These are phyloP conservation scores for Momotus momota DNA, from an alignment of 2,797 vertebrate genomes.

Conservation along the genomic window DNA sequence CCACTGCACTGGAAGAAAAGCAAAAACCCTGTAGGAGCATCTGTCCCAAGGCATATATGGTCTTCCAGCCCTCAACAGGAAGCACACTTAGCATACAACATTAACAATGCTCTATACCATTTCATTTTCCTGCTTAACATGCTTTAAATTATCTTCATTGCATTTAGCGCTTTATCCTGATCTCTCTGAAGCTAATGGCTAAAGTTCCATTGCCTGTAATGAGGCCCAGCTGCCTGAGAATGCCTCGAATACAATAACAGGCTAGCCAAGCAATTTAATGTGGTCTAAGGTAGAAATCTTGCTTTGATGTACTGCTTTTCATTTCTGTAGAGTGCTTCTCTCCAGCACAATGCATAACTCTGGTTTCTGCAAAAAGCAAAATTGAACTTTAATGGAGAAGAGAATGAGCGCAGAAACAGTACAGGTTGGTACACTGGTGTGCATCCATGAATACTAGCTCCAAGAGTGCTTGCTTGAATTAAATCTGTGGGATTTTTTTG, in stretches of 20 bases:
- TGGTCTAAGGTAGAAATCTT: slow-evolving; percentile 2
- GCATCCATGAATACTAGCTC: neutral
- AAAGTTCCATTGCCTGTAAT: neutral
- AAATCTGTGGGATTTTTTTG: neutral
- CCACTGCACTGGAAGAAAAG: rapidly evolving
- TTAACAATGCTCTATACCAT: neutral
- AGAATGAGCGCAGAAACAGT: neutral
- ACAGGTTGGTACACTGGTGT: neutral
- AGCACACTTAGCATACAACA: neutral
- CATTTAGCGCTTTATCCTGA: neutral
- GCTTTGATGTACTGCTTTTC: slow-evolving; percentile 1
- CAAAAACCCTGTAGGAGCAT: neutral
- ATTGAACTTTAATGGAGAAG: neutral
- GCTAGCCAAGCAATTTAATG: neutral
- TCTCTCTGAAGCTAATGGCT: slow-evolving; percentile 41
- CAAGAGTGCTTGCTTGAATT: neutral
- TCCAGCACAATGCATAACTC: neutral
- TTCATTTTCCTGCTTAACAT: slow-evolving; percentile 8
- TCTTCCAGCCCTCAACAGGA: neutral
- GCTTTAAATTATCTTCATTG: slow-evolving; percentile 25
- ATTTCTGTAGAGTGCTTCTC: neutral
- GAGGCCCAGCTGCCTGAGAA: slow-evolving; percentile 19
- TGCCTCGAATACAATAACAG: neutral
- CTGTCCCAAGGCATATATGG: neutral
- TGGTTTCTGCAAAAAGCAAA: neutral